Percentiles rank a stretch among this genome's conserved stretches.
Evolutionary conservation across 1,140 invertebrate species (phyloP).

Genomic region (Pseudomyrmex concolor): DNA sequence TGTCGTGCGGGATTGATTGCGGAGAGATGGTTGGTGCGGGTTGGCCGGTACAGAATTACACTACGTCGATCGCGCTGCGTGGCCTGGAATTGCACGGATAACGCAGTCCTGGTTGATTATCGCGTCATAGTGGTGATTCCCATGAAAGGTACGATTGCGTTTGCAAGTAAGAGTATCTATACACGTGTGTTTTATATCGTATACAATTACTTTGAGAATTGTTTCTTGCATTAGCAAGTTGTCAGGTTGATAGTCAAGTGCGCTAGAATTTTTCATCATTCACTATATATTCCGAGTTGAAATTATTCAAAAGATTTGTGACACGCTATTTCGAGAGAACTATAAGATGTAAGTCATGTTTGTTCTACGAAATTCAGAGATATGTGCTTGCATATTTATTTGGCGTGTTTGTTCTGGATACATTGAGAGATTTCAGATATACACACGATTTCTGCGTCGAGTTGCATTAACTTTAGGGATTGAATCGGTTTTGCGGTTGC

Average conservation of each 20-base stretch:
- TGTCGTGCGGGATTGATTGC: constrained; percentile 42
- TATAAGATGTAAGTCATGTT: background rate
- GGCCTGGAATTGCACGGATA: constrained; percentile 63
- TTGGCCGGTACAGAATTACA: constrained; percentile 54
- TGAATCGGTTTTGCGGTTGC: constrained; percentile 42
- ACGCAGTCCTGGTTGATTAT: constrained; percentile 54
- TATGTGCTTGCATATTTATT: constrained; percentile 26
- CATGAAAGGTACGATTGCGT: background rate
- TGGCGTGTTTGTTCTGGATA: background rate
- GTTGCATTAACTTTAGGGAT: constrained; percentile 55
- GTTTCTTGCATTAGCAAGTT: no score
- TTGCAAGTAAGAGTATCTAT: background rate
- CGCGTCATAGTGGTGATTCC: constrained; percentile 16
- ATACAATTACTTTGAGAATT: background rate
- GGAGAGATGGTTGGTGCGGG: constrained; percentile 43
- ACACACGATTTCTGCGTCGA: constrained; percentile 3
- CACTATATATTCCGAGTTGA: no score
- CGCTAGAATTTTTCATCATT: background rate
- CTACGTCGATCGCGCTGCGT: constrained; percentile 14
- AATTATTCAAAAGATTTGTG: background rate
- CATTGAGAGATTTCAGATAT: constrained; percentile 5
- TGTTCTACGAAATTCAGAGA: constrained; percentile 1
- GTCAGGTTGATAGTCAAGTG: no score
- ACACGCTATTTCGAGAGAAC: background rate
- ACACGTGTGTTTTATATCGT: background rate